phyloP scores from a whole-genome alignment of 2,797 vertebrate species.

The Chiroxiphia lanceolata region DNA sequence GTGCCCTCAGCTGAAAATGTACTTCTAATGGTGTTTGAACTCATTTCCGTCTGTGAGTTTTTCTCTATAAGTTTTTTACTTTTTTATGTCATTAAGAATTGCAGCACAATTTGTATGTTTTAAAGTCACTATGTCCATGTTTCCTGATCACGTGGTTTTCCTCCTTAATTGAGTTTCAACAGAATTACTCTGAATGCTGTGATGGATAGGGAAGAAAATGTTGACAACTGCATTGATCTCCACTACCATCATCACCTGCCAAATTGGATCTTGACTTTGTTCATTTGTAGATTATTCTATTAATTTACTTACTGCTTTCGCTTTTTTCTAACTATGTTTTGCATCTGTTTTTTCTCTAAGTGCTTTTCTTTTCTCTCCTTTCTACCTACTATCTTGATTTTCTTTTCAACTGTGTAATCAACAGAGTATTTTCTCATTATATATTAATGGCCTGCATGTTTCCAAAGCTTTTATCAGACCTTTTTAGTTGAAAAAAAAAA shows the following conservation, averaged over 20 bases:
- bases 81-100: not conserved
- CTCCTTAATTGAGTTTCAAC: not conserved
- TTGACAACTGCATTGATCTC: not conserved
- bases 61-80: not conserved
- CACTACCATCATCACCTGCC: not conserved
- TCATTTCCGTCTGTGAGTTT: not conserved
- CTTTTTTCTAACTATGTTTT: not conserved
- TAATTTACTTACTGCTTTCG: not conserved
- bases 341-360: not conserved
- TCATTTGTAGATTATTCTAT: not conserved
- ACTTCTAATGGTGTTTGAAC: not conserved
- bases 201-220: not conserved
- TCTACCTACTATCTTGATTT: not conserved
- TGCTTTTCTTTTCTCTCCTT: not conserved
- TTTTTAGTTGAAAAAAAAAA: not conserved
- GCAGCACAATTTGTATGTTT: not conserved
- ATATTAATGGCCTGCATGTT: constrained; percentile 10
- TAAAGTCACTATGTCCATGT: not conserved
- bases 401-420: not conserved
- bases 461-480: constrained; percentile 14
- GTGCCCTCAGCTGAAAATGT: not conserved
- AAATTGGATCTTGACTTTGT: not conserved
- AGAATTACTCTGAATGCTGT: not conserved
- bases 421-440: constrained; percentile 26
- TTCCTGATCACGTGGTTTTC: not conserved